Evolutionary conservation across 2,888 invertebrate species (phyloP).

Genomic region (Biston stratarius): DNA sequence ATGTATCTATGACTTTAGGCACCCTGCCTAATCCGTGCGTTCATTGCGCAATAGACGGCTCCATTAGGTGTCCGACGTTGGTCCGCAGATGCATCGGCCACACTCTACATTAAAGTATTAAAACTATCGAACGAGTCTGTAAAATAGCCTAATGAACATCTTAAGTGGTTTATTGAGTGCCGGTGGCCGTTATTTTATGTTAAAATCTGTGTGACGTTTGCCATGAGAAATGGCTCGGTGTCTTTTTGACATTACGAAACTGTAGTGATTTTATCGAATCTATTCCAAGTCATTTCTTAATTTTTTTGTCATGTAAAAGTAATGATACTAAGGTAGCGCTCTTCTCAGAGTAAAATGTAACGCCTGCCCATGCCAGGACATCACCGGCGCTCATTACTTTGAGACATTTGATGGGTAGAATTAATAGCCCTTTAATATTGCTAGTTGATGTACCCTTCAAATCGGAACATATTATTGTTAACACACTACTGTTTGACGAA

Average conservation of each 20-base stretch:
- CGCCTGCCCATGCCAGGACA: no score
- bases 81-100: slow-evolving; percentile 38
- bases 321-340: no score
- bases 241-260: slow-evolving; percentile 22
- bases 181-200: slow-evolving; percentile 81
- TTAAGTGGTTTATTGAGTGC: slow-evolving; percentile 85
- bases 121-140: slow-evolving; percentile 69
- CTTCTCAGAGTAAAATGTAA: no score
- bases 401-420: no score
- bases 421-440: no score
- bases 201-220: slow-evolving; percentile 67
- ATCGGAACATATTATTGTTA: no score
- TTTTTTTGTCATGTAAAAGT: no score
- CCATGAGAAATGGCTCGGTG: slow-evolving; percentile 58
- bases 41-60: slow-evolving; percentile 77
- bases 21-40: slow-evolving; percentile 38
- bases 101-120: slow-evolving; percentile 68
- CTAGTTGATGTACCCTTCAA: no score
- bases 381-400: no score
- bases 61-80: slow-evolving; percentile 72
- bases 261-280: slow-evolving; percentile 1
- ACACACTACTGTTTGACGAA: no score
- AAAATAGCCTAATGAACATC: slow-evolving; percentile 79
- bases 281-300: background rate
- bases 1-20: slow-evolving; percentile 26